Evolutionary conservation across 2,888 invertebrate genomes (phyloP).

Genomic region (Eupsilia transversa): DNA sequence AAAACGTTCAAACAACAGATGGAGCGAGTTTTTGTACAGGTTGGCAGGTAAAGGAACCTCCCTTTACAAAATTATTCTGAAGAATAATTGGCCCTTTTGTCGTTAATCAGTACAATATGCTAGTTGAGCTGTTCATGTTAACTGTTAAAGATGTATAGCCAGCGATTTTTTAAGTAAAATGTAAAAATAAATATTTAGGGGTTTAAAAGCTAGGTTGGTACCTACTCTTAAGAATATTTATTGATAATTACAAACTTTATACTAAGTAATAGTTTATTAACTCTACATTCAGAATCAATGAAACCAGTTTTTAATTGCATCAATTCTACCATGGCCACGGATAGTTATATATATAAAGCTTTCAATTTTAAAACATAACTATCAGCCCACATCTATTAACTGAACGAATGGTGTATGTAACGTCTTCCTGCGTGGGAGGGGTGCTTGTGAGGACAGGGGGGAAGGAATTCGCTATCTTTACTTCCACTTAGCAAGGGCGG

Average conservation of each 20-base stretch:
- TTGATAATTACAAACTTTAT: neutral
- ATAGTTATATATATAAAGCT: slow-evolving; percentile 52
- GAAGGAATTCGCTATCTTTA: slow-evolving; percentile 72
- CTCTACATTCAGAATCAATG: neutral
- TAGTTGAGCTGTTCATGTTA: neutral
- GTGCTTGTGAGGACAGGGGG: slow-evolving; percentile 63
- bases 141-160: neutral
- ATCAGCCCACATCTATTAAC: slow-evolving; percentile 63
- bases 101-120: slow-evolving; percentile 11
- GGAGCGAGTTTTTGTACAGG: slow-evolving; percentile 71
- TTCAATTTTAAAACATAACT: slow-evolving; percentile 52
- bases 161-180: neutral
- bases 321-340: slow-evolving; percentile 41
- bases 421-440: slow-evolving; percentile 69
- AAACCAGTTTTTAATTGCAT: slow-evolving; percentile 40
- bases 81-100: slow-evolving; percentile 38
- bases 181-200: no score
- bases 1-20: slow-evolving; percentile 74
- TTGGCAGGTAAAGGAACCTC: slow-evolving; percentile 73
- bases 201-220: neutral
- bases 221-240: neutral
- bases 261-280: neutral
- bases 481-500: slow-evolving; percentile 60
- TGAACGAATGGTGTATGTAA: slow-evolving; percentile 61
- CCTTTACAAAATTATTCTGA: slow-evolving; percentile 49